Evolutionary conservation across 2,113 vertebrate species (phyloP), one percentile per base, ranked within the genome.

Genomic region (Atrichornis clamosus): DNA sequence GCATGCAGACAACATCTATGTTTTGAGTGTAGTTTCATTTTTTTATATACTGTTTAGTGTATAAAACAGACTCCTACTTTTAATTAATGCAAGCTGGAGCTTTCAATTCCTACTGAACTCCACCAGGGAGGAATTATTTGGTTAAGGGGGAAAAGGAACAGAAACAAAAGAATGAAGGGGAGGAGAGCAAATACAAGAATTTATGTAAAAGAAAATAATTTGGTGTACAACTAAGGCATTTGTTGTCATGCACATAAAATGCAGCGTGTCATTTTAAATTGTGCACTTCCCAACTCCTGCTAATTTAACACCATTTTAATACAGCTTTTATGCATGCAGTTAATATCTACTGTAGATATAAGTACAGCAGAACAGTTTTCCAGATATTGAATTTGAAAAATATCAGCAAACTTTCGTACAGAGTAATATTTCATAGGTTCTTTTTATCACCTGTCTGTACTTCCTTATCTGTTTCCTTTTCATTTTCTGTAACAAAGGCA

Each of bases 1-100:
- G 60, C 83, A 68, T 70, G 39, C 74, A 87, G 56, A 77, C 76
- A 63, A 87, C 2, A 24, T 96, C 68, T 73, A 76, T 89, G 55
- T 95, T 95, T 94, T 84, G 77, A 96, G 28, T 39, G 58, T 82
- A 68, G 70, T 68, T 94, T 87, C 33, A 77, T 69, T 92, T 96
- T 94, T 95, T 89, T 74, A 68, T 49, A 32, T 60, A 68, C 59
- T 77, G 13, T 88, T 93, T 50, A 75, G 76, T 64, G 46, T 80
- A 72, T 80, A 96, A 75, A 97, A 52, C 41, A 79, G 62, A 26
- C 27, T 87, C 77, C 80, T 77, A 10, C 70, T 82, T 96, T 95
- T 95, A 97, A 96, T 89, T 84, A 68, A 13, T 35, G 75, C 10
- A 91, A 92, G 90, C 13, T 92, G 52, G 20, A 82, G 56, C 64